Evolutionary conservation across 2,113 vertebrate species (phyloP), one percentile per base, ranked within the genome.

Genomic region (Eonycteris spelaea): DNA sequence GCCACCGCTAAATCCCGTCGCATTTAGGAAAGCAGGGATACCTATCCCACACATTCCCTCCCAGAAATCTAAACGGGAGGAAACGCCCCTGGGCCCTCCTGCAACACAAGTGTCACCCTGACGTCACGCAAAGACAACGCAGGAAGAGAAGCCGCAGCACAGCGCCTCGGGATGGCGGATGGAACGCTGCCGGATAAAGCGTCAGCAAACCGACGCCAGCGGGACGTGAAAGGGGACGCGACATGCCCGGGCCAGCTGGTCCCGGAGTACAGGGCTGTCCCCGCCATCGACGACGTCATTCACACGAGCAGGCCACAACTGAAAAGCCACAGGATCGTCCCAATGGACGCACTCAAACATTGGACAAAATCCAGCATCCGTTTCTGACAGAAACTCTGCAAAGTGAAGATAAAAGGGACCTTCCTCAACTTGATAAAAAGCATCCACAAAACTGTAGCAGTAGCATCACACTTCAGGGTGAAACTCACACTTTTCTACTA

Each of bases 231-330:
- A 22, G n/a, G 5, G 18, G 1, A 33, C 30, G 7, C 43, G 16
- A 1, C 14, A 11, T 28, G 28, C 24, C 71, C 26, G 2, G 6
- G 48, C 1, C 1, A 11, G 75, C 75, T 35, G 19, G 19, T 14
- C 35, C 48, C 5, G 75, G 11, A 28, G 13, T 6, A 3, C 48
- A 7, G 51, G 43, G 74, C 3, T 10, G 9, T 77, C 0, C 22
- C 73, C 28, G 15, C 3, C 43, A 26, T 8, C 1, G 28, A 15
- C 28, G 2, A 2, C 1, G 1, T 15, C 1, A 10, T 1, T 51
- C 30, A 19, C 15, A 10, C 26, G 16, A 12, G 67, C 19, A 21
- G 71, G 7, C 30, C 9, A 7, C 12, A 22, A 24, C 6, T 7
- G 19, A 2, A 35, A 12, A 51, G 1, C 48, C 48, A 2, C 30